Percentiles rank a stretch among this genome's conserved stretches.
phyloP scores from a whole-genome alignment of 2,888 invertebrate species.

The Drosophila recens region DNA sequence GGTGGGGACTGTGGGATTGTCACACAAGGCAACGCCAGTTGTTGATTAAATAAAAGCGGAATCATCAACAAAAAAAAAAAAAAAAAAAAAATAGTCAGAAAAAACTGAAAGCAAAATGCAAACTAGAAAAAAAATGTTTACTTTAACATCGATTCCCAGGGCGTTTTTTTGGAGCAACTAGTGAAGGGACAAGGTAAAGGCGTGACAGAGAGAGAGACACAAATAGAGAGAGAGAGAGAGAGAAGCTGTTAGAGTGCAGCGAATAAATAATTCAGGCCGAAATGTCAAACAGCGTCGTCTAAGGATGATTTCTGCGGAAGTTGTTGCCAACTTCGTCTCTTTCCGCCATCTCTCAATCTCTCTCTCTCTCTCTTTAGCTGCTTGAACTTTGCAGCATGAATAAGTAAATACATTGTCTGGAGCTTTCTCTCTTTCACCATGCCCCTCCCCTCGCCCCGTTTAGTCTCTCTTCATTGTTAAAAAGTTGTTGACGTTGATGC shows the following conservation, averaged over 20 bases:
- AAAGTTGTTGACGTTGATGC: constrained; percentile 81
- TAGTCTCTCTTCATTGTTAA: constrained; percentile 34
- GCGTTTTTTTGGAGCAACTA: constrained; percentile 53
- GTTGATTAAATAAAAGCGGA: constrained; percentile 76
- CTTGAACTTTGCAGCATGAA: constrained; percentile 75
- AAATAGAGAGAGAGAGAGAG: background rate
- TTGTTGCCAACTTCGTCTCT: constrained; percentile 46
- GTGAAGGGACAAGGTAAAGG: constrained; percentile 7
- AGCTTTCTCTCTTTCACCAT: background rate
- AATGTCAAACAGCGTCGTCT: constrained; percentile 80
- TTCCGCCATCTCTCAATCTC: constrained; percentile 17
- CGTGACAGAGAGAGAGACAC: background rate
- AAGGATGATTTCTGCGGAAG: constrained; percentile 81
- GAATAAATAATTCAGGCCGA: constrained; percentile 78
- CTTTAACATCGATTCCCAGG: constrained; percentile 71
- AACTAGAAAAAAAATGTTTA: constrained; percentile 72
- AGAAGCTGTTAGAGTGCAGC: constrained; percentile 67
- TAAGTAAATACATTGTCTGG: constrained; percentile 77
- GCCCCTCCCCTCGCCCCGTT: constrained; percentile 1
- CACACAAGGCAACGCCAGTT: constrained; percentile 70
- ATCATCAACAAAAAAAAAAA: constrained; percentile 18
- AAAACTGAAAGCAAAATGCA: constrained; percentile 56
- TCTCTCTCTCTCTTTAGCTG: constrained; percentile 29
- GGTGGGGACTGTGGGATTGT: constrained; percentile 34
- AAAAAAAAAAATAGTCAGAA: constrained; percentile 3